These are phyloP conservation scores for Dexiosoma caninum DNA, from an alignment of 2,888 invertebrate genomes.

Conservation along the genomic window DNA sequence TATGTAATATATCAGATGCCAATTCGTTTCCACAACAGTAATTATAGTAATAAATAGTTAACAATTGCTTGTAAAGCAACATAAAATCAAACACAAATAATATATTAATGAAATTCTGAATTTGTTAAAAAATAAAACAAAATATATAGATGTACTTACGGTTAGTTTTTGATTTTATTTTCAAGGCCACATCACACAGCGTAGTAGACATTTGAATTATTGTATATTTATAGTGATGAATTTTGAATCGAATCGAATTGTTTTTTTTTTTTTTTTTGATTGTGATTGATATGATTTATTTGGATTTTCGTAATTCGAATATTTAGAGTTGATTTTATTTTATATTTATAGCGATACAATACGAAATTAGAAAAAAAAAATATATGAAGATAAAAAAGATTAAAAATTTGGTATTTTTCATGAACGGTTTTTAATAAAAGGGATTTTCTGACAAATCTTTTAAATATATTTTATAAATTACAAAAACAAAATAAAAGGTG, in stretches of 20 bases:
- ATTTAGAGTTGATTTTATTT: conserved; percentile 54
- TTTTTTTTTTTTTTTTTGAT: conserved; percentile 33
- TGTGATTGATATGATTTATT: conserved; percentile 55
- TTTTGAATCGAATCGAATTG: conserved; percentile 50
- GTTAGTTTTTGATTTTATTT: neutral
- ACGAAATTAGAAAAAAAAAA: conserved; percentile 62
- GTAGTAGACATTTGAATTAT: conserved; percentile 43
- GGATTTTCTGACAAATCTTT: neutral
- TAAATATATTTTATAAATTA: conserved; percentile 6
- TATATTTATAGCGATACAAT: conserved; percentile 56
- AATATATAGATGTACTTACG: too few relatives aligned
- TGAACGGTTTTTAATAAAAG: conserved; percentile 17
- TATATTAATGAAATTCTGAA: conserved; percentile 45
- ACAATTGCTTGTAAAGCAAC: conserved; percentile 25
- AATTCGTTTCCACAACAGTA: conserved; percentile 32
- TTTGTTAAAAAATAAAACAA: conserved; percentile 27
- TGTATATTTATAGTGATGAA: conserved; percentile 47
- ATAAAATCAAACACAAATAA: conserved; percentile 50
- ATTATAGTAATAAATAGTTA: conserved; percentile 21
- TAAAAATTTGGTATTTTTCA: conserved; percentile 48
- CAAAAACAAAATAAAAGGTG: neutral
- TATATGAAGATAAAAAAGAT: conserved; percentile 62
- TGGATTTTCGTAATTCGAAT: conserved; percentile 39
- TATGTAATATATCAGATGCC: conserved; percentile 38
- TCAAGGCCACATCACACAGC: conserved; percentile 36